Conservation (phyloP, 2,113 vertebrate species). For the Origma solitaria region DNA sequence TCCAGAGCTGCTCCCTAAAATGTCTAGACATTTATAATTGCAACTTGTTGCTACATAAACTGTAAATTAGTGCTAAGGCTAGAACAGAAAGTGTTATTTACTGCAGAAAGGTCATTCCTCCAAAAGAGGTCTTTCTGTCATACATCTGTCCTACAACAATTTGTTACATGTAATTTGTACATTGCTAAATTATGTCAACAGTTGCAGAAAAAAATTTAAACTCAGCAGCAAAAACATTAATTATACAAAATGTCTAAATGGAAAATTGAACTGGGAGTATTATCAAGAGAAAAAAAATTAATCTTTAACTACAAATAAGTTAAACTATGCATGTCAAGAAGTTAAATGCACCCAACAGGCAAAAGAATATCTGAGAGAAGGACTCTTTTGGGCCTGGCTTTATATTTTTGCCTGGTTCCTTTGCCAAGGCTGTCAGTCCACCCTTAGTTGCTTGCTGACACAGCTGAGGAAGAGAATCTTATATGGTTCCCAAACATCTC, state of each 20-base stretch:
- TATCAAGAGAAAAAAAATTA: neutral
- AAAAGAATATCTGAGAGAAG: neutral
- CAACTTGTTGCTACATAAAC: neutral
- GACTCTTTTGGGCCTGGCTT: neutral
- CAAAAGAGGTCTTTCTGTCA: neutral
- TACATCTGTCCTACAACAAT: neutral
- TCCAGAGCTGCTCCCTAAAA: neutral
- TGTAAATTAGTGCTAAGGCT: constrained; percentile 15
- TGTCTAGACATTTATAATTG: neutral
- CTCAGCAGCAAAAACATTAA: constrained; percentile 24
- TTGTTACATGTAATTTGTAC: neutral
- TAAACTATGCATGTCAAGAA: neutral
- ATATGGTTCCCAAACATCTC: neutral
- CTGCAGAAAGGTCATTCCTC: constrained; percentile 10
- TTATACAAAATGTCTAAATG: constrained; percentile 36
- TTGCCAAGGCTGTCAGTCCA: neutral
- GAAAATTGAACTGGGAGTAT: constrained; percentile 17
- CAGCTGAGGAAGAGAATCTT: neutral
- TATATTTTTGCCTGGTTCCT: neutral
- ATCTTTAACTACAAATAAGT: constrained; percentile 10
- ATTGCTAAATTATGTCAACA: neutral
- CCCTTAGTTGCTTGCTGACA: neutral
- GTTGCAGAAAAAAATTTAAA: neutral
- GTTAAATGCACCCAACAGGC: neutral
- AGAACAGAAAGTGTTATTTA: neutral